phyloP scores from a whole-genome alignment of 2,113 vertebrate species.

The Triplophysa dalaica region DNA sequence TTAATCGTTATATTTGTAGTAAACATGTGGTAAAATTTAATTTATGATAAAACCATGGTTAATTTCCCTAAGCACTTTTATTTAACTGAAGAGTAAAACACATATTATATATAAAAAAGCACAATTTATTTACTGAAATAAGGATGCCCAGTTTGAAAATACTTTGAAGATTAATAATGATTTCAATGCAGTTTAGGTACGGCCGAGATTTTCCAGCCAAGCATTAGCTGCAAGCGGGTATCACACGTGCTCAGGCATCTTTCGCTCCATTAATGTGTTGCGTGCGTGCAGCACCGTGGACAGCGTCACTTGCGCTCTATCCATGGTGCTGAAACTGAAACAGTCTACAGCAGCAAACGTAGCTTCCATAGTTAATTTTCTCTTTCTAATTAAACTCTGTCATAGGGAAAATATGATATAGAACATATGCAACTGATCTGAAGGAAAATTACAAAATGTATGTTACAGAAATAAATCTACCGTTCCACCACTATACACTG shows the following conservation, averaged over 20 bases:
- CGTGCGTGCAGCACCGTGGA: constrained; percentile 26
- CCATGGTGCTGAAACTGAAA: constrained; percentile 19
- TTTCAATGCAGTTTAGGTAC: neutral
- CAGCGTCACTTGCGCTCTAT: neutral
- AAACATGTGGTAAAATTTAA: too few species aligned
- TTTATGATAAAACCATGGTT: too few species aligned
- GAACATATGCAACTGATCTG: neutral
- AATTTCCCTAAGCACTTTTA: too few species aligned
- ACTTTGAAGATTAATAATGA: constrained; percentile 16
- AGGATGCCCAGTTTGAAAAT: neutral
- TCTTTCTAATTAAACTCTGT: neutral
- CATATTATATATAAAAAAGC: constrained; percentile 1
- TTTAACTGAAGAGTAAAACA: neutral
- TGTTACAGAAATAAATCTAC: neutral
- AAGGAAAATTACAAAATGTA: neutral
- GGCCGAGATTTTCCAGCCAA: neutral
- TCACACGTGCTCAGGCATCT: neutral
- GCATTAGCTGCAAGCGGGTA: neutral
- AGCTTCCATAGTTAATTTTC: neutral
- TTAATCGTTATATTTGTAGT: too few species aligned
- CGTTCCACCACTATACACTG: neutral
- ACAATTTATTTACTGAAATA: constrained; percentile 14
- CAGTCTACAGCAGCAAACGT: neutral
- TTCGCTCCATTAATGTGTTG: constrained; percentile 14
- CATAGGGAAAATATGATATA: neutral